Evolutionary conservation across 2,797 vertebrate genomes (phyloP).

Genomic region (Phyllotis vaccarum): DNA sequence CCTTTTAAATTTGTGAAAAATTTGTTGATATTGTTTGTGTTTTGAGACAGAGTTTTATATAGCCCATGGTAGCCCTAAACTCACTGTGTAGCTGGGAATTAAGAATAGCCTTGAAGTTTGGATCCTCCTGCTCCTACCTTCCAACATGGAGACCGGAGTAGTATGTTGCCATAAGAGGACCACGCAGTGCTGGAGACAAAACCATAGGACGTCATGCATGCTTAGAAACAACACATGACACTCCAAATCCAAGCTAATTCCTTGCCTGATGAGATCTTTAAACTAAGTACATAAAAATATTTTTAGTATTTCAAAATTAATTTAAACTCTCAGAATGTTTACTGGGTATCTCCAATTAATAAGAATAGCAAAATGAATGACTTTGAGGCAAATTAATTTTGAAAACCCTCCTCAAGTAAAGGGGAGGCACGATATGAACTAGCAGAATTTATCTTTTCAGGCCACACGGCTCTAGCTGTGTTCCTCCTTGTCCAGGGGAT

Average conservation of each 20-base stretch:
- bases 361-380: conserved; percentile 20
- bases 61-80: background rate
- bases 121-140: background rate
- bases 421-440: background rate
- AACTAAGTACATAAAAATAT: background rate
- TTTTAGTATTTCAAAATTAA: background rate
- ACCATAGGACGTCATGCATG: background rate
- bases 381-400: background rate
- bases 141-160: too few species aligned
- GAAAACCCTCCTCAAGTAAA: background rate
- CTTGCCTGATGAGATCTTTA: background rate
- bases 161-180: background rate
- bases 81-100: background rate
- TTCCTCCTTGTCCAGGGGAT: background rate
- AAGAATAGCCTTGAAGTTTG: background rate
- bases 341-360: background rate
- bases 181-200: background rate
- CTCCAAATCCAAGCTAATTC: background rate
- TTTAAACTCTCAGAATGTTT: conserved; percentile 37
- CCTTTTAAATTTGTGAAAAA: background rate
- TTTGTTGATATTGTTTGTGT: background rate
- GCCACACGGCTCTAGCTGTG: background rate
- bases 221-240: background rate
- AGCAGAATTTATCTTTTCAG: background rate
- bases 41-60: background rate